Percentiles rank a stretch among this genome's conserved stretches.
These are phyloP conservation scores for Pterocles burchelli DNA, from an alignment of 2,113 vertebrate genomes.

Conservation along the genomic window DNA sequence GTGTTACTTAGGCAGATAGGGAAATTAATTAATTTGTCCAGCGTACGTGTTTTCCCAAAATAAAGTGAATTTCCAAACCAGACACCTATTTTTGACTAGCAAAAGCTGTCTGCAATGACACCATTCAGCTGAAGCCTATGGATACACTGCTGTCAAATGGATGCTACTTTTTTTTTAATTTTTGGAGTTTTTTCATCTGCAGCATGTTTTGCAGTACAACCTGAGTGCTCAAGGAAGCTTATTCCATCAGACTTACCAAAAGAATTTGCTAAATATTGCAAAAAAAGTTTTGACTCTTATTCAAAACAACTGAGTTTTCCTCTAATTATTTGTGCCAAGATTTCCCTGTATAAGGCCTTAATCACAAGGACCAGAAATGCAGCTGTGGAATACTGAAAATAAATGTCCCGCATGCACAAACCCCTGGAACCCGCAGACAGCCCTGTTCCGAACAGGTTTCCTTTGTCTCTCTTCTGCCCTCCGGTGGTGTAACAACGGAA, in stretches of 20 bases:
- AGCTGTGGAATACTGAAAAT: background rate
- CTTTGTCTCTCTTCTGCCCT: conserved; percentile 56
- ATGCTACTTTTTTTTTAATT: background rate
- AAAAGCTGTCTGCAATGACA: background rate
- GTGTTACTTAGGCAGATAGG: background rate
- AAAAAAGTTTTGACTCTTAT: background rate
- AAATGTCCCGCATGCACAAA: background rate
- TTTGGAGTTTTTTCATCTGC: background rate
- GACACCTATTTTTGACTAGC: background rate
- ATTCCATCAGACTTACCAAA: background rate
- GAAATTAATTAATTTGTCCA: background rate
- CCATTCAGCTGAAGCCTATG: background rate
- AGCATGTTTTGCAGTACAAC: background rate
- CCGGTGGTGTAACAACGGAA: conserved; percentile 21
- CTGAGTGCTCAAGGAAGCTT: background rate
- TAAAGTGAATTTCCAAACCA: background rate
- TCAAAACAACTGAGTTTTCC: background rate
- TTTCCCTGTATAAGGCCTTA: background rate
- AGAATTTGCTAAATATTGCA: background rate
- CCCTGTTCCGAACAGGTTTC: background rate
- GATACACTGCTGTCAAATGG: background rate
- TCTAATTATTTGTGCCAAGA: background rate
- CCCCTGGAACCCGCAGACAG: background rate
- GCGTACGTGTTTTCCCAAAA: background rate
- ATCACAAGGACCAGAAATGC: background rate